These are phyloP conservation scores for Micoletzkya japonica DNA, from an alignment of 2,888 invertebrate genomes.

Conservation along the genomic window DNA sequence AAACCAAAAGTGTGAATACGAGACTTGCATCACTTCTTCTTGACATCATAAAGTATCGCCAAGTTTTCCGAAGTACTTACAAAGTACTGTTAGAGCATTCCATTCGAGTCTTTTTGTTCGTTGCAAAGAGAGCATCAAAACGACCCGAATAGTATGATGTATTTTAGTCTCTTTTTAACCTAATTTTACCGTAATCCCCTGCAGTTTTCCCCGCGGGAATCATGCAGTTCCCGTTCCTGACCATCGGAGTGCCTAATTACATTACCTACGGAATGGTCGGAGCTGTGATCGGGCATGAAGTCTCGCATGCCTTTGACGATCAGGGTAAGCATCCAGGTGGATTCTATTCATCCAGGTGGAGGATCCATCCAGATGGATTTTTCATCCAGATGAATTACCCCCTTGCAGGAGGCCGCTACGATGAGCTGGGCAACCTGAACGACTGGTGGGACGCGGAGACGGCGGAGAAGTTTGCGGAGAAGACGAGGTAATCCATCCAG, in stretches of 20 bases:
- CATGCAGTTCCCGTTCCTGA: slow-evolving; percentile 63
- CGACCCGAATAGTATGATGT: not conserved
- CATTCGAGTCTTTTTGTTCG: too few relatives aligned
- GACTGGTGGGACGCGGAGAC: slow-evolving; percentile 63
- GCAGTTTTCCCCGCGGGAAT: slow-evolving; percentile 62
- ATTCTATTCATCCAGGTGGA: not conserved
- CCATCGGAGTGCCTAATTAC: slow-evolving; percentile 56
- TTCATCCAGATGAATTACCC: not conserved
- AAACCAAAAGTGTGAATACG: too few relatives aligned
- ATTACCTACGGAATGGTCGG: slow-evolving; percentile 57
- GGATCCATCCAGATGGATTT: too few relatives aligned
- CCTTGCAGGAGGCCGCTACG: slow-evolving; percentile 52
- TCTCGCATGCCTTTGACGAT: slow-evolving; percentile 61
- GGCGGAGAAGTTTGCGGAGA: slow-evolving; percentile 53
- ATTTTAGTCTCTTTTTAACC: not conserved
- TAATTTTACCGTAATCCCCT: slow-evolving; percentile 29
- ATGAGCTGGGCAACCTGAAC: slow-evolving; percentile 58
- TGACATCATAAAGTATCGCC: too few relatives aligned
- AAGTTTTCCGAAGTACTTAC: too few relatives aligned
- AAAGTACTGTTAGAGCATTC: too few relatives aligned
- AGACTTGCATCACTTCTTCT: too few relatives aligned
- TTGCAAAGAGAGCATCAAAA: too few relatives aligned
- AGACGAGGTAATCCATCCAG: slow-evolving; percentile 36
- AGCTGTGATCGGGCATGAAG: slow-evolving; percentile 61
- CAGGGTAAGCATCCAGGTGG: slow-evolving; percentile 39